Evolutionary conservation across 2,113 vertebrate genomes (phyloP).

Genomic region (Cebus imitator): DNA sequence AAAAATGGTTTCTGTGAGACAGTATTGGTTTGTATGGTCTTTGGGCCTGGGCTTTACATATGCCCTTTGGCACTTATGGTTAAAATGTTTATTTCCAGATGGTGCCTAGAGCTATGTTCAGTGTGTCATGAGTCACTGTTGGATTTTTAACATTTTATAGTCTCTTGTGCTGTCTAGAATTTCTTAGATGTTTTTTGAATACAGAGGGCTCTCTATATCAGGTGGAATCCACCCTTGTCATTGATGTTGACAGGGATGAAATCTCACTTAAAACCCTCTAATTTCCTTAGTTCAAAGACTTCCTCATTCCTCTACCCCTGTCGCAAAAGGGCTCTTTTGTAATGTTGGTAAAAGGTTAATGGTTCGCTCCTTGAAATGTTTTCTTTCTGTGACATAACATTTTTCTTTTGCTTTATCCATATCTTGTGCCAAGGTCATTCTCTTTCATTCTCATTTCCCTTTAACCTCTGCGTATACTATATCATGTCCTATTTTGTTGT

Average conservation of each 20-base stretch:
- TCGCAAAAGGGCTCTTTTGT: background rate
- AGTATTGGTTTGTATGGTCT: background rate
- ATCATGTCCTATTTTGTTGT: background rate
- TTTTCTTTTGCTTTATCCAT: slow-evolving; percentile 21
- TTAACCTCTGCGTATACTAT: background rate
- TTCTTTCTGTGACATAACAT: background rate
- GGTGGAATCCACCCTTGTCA: background rate
- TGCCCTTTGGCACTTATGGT: background rate
- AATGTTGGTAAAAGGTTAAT: background rate
- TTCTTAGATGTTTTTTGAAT: background rate
- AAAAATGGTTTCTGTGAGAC: background rate
- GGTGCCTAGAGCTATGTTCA: background rate
- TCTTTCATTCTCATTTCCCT: background rate
- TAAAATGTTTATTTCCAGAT: background rate
- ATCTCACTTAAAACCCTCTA: background rate
- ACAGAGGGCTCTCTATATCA: background rate
- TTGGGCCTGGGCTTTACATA: background rate
- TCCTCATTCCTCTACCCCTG: background rate
- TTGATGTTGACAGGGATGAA: background rate
- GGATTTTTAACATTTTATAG: background rate
- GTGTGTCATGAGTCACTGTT: background rate
- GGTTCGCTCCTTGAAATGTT: background rate
- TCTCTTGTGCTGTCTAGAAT: background rate
- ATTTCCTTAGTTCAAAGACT: background rate
- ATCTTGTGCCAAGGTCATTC: background rate